Conservation (phyloP, 2,113 vertebrate species). For the Bambusicola thoracicus region DNA sequence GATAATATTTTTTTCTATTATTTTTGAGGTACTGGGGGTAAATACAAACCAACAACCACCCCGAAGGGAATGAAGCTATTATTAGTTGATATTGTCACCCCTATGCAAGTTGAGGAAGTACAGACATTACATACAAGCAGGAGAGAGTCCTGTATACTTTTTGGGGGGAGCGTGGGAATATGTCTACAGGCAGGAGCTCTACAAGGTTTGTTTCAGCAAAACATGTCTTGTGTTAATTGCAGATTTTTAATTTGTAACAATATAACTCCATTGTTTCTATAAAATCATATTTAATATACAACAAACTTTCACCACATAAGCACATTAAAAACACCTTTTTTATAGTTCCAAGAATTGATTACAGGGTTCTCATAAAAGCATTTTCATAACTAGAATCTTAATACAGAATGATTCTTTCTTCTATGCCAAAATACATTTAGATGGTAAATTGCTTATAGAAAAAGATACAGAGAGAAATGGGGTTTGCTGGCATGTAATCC, state of each 20-base stretch:
- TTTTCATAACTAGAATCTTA: slow-evolving; percentile 82
- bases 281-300: slow-evolving; percentile 85
- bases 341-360: slow-evolving; percentile 79
- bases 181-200: not conserved
- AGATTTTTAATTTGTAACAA: slow-evolving; percentile 57
- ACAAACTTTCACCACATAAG: slow-evolving; percentile 83
- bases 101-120: not conserved
- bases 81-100: not conserved
- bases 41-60: not conserved
- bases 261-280: slow-evolving; percentile 78
- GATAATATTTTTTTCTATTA: not conserved
- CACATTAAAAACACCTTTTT: slow-evolving; percentile 80
- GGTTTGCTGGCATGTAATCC: slow-evolving; percentile 76
- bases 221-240: not conserved
- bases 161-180: not conserved
- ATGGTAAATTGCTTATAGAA: slow-evolving; percentile 74
- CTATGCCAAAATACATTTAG: slow-evolving; percentile 85
- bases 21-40: not conserved
- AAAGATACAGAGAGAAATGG: slow-evolving; percentile 74
- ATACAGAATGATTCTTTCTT: slow-evolving; percentile 79
- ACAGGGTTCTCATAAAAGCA: slow-evolving; percentile 82
- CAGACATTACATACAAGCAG: not conserved
- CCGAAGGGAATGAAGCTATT: not conserved
- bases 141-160: not conserved
- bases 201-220: not conserved